These are phyloP conservation scores for Scaeva pyrastri DNA, from an alignment of 2,888 invertebrate species.

Conservation along the genomic window DNA sequence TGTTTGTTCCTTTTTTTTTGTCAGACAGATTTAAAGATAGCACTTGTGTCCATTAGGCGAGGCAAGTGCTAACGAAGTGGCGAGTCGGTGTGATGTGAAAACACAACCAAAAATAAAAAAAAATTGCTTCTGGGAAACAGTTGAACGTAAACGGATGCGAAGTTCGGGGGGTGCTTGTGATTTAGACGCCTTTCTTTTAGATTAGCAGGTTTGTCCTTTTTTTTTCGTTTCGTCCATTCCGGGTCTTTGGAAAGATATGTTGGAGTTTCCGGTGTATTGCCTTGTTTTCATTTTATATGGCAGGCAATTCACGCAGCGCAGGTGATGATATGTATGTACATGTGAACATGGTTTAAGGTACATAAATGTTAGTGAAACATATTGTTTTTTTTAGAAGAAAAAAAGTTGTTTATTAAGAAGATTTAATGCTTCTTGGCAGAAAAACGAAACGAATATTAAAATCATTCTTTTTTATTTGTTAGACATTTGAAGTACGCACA, in stretches of 20 bases:
- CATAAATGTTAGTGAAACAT: no score
- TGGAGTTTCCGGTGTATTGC: slow-evolving; percentile 3
- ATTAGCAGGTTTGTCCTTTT: neutral
- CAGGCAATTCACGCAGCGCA: neutral
- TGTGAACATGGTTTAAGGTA: no score
- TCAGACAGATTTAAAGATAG: slow-evolving; percentile 24
- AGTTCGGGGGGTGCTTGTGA: neutral
- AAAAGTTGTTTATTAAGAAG: no score
- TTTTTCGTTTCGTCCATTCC: neutral
- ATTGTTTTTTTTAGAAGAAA: no score
- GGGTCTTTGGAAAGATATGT: neutral
- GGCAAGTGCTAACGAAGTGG: slow-evolving; percentile 69
- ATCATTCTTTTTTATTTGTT: no score
- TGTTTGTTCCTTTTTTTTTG: slow-evolving; percentile 25
- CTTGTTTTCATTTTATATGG: neutral
- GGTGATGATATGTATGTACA: no score
- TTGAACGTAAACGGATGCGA: neutral
- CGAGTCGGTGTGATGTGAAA: slow-evolving; percentile 49
- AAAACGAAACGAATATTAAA: no score
- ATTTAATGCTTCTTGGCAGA: no score
- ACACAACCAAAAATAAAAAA: slow-evolving; percentile 1
- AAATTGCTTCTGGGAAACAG: slow-evolving; percentile 42
- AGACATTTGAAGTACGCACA: no score
- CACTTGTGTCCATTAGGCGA: slow-evolving; percentile 48
- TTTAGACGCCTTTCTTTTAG: neutral